A percentile compares a stretch with the other conserved stretches of the same genome.
Evolutionary conservation across 1,140 invertebrate species (phyloP).

Genomic region (Tenebrio molitor): DNA sequence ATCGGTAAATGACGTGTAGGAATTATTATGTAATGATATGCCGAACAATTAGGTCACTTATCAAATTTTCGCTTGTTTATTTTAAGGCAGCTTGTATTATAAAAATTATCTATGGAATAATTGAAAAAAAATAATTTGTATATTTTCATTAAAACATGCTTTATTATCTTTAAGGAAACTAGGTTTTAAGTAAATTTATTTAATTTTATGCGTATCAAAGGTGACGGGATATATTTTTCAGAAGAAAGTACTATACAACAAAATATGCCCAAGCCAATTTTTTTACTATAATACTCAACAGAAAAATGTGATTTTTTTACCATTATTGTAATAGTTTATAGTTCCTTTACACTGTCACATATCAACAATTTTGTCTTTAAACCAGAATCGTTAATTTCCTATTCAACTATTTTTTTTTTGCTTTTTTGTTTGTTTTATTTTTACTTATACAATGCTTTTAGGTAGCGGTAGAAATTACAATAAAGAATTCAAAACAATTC

Average conservation of each 20-base stretch:
- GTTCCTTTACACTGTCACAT: constrained; percentile 52
- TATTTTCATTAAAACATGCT: constrained; percentile 45
- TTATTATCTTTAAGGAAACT: constrained; percentile 42
- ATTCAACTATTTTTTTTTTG: constrained; percentile 43
- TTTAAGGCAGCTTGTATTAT: constrained; percentile 48
- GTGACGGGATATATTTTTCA: constrained; percentile 49
- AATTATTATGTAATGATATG: too few species aligned
- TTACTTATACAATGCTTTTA: constrained; percentile 48
- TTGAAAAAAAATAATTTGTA: constrained; percentile 37
- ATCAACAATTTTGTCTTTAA: constrained; percentile 45
- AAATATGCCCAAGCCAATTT: constrained; percentile 44
- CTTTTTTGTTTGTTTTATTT: constrained; percentile 53
- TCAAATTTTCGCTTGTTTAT: constrained; percentile 16
- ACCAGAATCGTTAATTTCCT: constrained; percentile 39
- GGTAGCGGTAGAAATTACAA: constrained; percentile 57
- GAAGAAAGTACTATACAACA: constrained; percentile 37
- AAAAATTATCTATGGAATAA: constrained; percentile 24
- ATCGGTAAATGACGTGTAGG: background rate
- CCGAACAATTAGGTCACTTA: background rate
- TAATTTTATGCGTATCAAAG: constrained; percentile 43
- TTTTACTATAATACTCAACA: constrained; percentile 55
- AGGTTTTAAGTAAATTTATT: constrained; percentile 44
- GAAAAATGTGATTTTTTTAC: constrained; percentile 57
- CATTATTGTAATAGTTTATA: constrained; percentile 55
- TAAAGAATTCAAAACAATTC: constrained; percentile 50